Evolutionary conservation across 2,113 vertebrate genomes (phyloP).

Genomic region (Petrocephalus zakoni): DNA sequence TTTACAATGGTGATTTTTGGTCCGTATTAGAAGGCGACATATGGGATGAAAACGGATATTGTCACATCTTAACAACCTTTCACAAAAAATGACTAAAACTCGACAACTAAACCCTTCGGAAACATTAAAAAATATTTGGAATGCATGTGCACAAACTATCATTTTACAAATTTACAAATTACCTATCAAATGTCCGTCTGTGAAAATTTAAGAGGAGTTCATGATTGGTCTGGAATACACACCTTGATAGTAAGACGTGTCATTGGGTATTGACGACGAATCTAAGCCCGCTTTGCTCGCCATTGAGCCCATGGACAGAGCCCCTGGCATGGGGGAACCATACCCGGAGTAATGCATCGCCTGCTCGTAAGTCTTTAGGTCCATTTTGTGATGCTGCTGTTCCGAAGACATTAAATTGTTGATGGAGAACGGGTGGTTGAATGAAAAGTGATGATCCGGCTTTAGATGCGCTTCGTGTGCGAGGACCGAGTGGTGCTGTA

Average conservation of each 20-base stretch:
- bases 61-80: slow-evolving; percentile 65
- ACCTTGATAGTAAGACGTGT: slow-evolving; percentile 91
- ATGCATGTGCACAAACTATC: slow-evolving; percentile 66
- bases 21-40: slow-evolving; percentile 70
- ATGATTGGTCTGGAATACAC: slow-evolving; percentile 96
- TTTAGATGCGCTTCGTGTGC: slow-evolving; percentile 91
- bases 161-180: slow-evolving; percentile 69
- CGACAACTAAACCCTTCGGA: slow-evolving; percentile 65
- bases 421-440: slow-evolving; percentile 98
- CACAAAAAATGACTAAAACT: slow-evolving; percentile 67
- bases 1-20: slow-evolving; percentile 69
- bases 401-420: slow-evolving; percentile 97
- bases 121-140: slow-evolving; percentile 62
- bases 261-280: slow-evolving; percentile 75
- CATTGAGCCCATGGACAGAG: slow-evolving; percentile 88
- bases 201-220: slow-evolving; percentile 84
- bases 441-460: slow-evolving; percentile 96
- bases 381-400: slow-evolving; percentile 98
- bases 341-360: slow-evolving; percentile 97
- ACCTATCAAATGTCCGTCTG: slow-evolving; percentile 45
- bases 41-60: slow-evolving; percentile 47
- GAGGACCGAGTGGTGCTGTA: slow-evolving; percentile 70
- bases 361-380: slow-evolving; percentile 98
- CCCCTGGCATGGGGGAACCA: slow-evolving; percentile 84
- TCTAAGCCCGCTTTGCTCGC: slow-evolving; percentile 89